phyloP scores from a whole-genome alignment of 2,888 invertebrate species.

The Euproctis similis region DNA sequence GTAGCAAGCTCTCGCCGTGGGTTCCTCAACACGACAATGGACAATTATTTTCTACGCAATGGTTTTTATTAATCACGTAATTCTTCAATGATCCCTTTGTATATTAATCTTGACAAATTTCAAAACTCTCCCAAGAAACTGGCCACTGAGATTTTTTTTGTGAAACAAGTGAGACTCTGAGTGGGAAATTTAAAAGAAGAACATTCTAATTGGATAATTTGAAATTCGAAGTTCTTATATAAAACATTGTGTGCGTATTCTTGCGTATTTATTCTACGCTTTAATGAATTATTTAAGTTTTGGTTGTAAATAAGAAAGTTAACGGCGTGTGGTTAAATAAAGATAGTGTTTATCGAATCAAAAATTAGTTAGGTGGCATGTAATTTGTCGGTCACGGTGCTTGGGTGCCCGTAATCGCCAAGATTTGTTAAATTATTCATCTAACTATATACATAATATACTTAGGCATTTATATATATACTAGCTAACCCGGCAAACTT shows the following conservation, averaged over 20 bases:
- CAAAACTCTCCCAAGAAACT: conserved; percentile 48
- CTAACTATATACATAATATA: conserved; percentile 8
- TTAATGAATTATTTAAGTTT: conserved; percentile 15
- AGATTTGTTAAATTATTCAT: conserved; percentile 17
- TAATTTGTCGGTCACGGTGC: conserved; percentile 24
- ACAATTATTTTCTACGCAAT: conserved; percentile 54
- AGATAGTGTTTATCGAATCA: conserved; percentile 26
- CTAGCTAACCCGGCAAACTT: too few relatives aligned
- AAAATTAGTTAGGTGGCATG: conserved; percentile 21
- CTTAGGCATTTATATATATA: too few relatives aligned
- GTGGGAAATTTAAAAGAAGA: too few relatives aligned
- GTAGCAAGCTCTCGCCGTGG: conserved; percentile 12
- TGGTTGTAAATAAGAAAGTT: conserved; percentile 23
- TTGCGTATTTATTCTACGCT: conserved; percentile 7
- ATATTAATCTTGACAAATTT: conserved; percentile 67
- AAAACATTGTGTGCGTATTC: conserved; percentile 1
- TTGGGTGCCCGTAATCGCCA: conserved; percentile 11
- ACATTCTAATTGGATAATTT: conserved; percentile 28
- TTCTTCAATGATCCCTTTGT: conserved; percentile 51
- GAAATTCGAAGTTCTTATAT: conserved; percentile 3
- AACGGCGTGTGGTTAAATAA: conserved; percentile 16
- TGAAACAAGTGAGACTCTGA: conserved; percentile 10
- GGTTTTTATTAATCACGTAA: conserved; percentile 59
- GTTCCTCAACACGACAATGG: conserved; percentile 45
- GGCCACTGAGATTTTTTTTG: too few relatives aligned